Percentiles rank a stretch among this genome's conserved stretches.
Evolutionary conservation across 2,797 vertebrate species (phyloP).

Genomic region (Eulemur mongoz): DNA sequence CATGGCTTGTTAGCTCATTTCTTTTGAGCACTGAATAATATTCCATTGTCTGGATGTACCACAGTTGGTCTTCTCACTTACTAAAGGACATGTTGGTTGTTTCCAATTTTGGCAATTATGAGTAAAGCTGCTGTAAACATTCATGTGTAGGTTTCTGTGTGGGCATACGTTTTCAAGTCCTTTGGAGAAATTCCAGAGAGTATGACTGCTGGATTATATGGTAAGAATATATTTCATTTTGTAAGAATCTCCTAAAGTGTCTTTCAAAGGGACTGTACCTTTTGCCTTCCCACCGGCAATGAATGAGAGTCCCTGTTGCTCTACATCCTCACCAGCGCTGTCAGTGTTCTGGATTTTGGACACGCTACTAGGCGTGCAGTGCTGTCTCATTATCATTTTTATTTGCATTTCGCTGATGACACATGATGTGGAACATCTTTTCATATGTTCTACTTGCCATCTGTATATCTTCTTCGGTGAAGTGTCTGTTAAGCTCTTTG

Average conservation of each 20-base stretch:
- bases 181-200: not conserved
- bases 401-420: not conserved
- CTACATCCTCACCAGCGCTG: not conserved
- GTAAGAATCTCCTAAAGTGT: not conserved
- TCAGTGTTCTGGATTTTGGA: not conserved
- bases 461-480: not conserved
- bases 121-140: not conserved
- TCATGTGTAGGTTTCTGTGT: not conserved
- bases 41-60: not conserved
- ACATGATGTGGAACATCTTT: not conserved
- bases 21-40: not conserved
- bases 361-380: too few species aligned
- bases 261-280: not conserved
- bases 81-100: not conserved
- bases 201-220: not conserved
- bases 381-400: not conserved
- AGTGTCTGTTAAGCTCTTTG: not conserved
- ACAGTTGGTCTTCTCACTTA: not conserved
- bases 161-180: not conserved
- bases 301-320: not conserved
- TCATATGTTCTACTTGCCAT: not conserved
- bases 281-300: not conserved
- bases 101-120: not conserved
- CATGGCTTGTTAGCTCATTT: not conserved
- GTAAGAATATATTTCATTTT: not conserved